Conservation (phyloP, 1,140 invertebrate species). For the Dolichoris vasculosae region DNA sequence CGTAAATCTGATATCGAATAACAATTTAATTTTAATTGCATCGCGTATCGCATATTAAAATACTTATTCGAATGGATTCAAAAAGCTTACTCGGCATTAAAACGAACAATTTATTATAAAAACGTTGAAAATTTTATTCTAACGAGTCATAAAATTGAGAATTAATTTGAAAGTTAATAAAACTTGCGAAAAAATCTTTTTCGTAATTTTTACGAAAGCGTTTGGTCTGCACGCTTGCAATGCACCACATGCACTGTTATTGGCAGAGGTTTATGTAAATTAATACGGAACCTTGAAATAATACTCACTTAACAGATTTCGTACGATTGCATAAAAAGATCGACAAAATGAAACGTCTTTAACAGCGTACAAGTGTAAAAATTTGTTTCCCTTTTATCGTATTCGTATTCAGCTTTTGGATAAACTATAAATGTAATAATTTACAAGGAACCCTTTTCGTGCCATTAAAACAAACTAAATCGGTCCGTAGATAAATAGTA, state of each 20-base stretch:
- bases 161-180: background rate
- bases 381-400: background rate
- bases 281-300: conserved; percentile 25
- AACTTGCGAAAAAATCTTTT: background rate
- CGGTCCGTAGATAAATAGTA: background rate
- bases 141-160: background rate
- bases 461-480: background rate
- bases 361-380: too few species aligned
- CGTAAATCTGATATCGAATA: too few species aligned
- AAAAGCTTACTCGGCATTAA: too few species aligned
- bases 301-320: conserved; percentile 26
- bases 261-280: background rate
- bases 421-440: background rate
- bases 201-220: background rate
- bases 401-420: background rate
- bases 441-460: background rate
- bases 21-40: too few species aligned
- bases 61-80: too few species aligned
- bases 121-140: background rate
- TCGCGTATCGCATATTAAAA: too few species aligned
- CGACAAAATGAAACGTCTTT: background rate
- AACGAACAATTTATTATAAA: background rate
- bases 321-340: conserved; percentile 6
- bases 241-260: background rate
- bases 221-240: too few species aligned